phyloP scores from a whole-genome alignment of 2,113 vertebrate genomes.

The Prietella phreatophila region DNA sequence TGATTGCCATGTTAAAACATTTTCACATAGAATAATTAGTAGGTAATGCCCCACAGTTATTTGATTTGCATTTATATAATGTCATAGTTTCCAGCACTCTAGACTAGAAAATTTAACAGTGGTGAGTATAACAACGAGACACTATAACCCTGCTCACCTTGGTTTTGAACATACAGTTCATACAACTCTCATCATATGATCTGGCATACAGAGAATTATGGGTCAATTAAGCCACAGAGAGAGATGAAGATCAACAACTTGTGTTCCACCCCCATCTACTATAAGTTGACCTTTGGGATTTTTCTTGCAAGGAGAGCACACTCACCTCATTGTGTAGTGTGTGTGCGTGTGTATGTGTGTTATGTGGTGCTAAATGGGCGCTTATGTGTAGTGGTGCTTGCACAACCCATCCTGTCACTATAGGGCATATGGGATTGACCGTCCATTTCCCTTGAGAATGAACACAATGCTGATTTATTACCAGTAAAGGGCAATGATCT shows the following conservation, averaged over 20 bases:
- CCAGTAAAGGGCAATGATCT: slow-evolving; percentile 56
- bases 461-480: slow-evolving; percentile 53
- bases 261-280: slow-evolving; percentile 38
- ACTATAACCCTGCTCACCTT: slow-evolving; percentile 50
- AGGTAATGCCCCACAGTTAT: not conserved
- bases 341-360: slow-evolving; percentile 39
- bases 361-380: slow-evolving; percentile 38
- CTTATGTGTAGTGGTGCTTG: slow-evolving; percentile 53
- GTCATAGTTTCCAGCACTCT: slow-evolving; percentile 22
- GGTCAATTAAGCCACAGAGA: slow-evolving; percentile 49
- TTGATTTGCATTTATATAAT: slow-evolving; percentile 4
- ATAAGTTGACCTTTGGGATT: slow-evolving; percentile 51
- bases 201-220: slow-evolving; percentile 51
- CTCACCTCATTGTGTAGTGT: slow-evolving; percentile 29
- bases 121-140: slow-evolving; percentile 5
- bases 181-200: slow-evolving; percentile 42
- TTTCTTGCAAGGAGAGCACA: slow-evolving; percentile 49
- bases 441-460: slow-evolving; percentile 49
- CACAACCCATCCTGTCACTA: slow-evolving; percentile 51
- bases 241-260: slow-evolving; percentile 48
- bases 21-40: not conserved
- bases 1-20: not conserved
- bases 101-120: slow-evolving; percentile 3
- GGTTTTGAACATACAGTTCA: slow-evolving; percentile 36
- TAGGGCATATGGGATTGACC: slow-evolving; percentile 48